phyloP scores from a whole-genome alignment of 2,888 invertebrate species.

The Pachycephus smyrnensis region DNA sequence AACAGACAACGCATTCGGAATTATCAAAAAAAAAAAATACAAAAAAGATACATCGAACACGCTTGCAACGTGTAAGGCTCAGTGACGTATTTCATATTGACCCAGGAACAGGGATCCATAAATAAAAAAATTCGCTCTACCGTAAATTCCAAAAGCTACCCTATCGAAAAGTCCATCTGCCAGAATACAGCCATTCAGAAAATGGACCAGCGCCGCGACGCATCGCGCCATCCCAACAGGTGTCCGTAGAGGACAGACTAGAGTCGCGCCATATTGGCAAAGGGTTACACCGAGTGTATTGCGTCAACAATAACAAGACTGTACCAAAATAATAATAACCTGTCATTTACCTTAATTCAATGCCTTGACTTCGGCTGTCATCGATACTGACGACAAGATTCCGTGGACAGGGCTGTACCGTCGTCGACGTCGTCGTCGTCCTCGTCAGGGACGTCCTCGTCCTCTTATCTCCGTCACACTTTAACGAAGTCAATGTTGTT shows the following conservation, averaged over 20 bases:
- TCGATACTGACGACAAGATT: conserved; percentile 58
- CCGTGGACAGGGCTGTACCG: conserved; percentile 48
- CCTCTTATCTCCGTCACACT: conserved; percentile 50
- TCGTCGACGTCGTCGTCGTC: conserved; percentile 4
- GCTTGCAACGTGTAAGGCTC: background rate
- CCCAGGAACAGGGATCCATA: background rate
- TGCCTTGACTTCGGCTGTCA: conserved; percentile 51
- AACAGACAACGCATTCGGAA: no score
- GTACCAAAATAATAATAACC: background rate
- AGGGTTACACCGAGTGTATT: background rate
- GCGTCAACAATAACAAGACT: background rate
- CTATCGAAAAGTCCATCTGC: background rate
- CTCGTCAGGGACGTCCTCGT: background rate
- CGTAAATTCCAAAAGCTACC: background rate
- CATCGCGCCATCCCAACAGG: background rate
- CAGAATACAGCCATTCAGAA: background rate
- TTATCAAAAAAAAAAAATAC: no score
- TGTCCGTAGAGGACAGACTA: background rate
- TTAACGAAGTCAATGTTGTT: conserved; percentile 47
- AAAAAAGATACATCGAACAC: background rate
- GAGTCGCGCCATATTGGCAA: background rate
- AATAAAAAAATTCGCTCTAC: background rate
- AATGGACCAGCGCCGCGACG: background rate
- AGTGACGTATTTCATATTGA: background rate
- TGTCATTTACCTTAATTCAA: conserved; percentile 53